Base-by-base conservation (phyloP, 2,113 vertebrate genomes). In the Reinhardtius hippoglossoides region DNA sequence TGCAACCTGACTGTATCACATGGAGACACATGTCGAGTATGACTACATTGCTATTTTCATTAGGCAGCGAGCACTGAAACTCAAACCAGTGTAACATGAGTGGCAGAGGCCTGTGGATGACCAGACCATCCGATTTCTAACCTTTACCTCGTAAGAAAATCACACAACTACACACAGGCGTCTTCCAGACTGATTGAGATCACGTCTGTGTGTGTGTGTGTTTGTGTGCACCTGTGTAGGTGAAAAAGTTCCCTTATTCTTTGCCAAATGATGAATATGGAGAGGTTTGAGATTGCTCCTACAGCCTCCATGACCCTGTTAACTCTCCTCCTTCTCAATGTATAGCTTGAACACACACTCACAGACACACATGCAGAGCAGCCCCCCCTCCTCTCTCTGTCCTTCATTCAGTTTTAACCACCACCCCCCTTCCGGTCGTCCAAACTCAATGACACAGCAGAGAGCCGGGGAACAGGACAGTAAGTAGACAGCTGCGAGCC, bases 361-460 rank as follows among this genome's bases (percentile, higher is more conserved):
- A 26, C 9, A 15, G 3, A 15, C 8, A 24, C 21, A 48, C 44
- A 48, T 8, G 77, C 73, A 67, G 67, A 77, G 57, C 40, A 60
- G 48, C 67, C 71, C 44, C 18, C 67, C 50, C 65, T 73, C 74
- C 79, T 71, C 71, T 78, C 40, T 80, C 84, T 86, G 84, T 87
- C 90, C 91, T 90, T 87, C 83, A 85, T 90, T 87, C 83, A 80
- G 78, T 71, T 89, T 87, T 83, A 82, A 76, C 20, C 14, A 60
- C 31, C 10, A n/a, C 3, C 59, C 55, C 21, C 60, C 77, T 85
- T 91, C 84, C 82, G 78, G 86, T 88, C 74, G 48, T 73, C 85
- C 86, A 92, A 92, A 92, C 84, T 83, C 92, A 90, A 89, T 92
- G 91, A 93, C 92, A 89, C 91, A 93, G 91, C 90, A 90, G 80